These are phyloP conservation scores for Dione vanillae DNA, from an alignment of 2,888 invertebrate species.

Conservation along the genomic window DNA sequence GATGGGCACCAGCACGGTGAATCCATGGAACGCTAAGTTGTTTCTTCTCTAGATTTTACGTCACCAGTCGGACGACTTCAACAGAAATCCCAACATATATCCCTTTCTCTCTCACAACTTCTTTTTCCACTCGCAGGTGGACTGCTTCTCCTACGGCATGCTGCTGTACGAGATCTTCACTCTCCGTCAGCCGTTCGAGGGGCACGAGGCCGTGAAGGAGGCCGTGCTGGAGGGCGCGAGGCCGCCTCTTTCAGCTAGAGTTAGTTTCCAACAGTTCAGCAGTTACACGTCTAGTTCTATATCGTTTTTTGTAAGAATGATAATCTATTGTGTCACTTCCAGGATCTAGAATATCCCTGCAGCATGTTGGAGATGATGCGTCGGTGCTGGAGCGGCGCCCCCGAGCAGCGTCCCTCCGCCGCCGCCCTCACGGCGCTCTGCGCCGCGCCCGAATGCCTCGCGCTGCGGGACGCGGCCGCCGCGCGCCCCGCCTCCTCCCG, in stretches of 20 bases:
- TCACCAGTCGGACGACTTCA: too few relatives aligned
- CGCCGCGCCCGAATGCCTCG: constrained; percentile 95
- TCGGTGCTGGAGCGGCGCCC: constrained; percentile 96
- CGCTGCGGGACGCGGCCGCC: constrained; percentile 68
- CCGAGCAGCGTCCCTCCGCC: constrained; percentile 94
- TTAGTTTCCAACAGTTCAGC: constrained; percentile 58
- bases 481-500: constrained; percentile 49
- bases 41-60: too few relatives aligned
- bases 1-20: too few relatives aligned
- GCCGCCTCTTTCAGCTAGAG: constrained; percentile 93
- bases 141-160: constrained; percentile 99
- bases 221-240: constrained; percentile 97
- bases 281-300: background rate
- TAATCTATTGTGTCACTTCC: constrained; percentile 26
- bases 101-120: background rate
- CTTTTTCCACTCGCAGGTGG: constrained; percentile 85
- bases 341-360: constrained; percentile 93
- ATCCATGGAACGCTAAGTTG: too few relatives aligned
- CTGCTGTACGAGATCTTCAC: constrained; percentile 97
- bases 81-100: too few relatives aligned
- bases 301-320: background rate
- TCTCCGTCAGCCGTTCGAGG: constrained; percentile 96
- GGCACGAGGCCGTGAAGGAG: constrained; percentile 98
- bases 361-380: constrained; percentile 97
- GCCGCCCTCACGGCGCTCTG: constrained; percentile 97